Evolutionary conservation across 1,140 invertebrate genomes (phyloP).

Genomic region (Sitophilus oryzae): DNA sequence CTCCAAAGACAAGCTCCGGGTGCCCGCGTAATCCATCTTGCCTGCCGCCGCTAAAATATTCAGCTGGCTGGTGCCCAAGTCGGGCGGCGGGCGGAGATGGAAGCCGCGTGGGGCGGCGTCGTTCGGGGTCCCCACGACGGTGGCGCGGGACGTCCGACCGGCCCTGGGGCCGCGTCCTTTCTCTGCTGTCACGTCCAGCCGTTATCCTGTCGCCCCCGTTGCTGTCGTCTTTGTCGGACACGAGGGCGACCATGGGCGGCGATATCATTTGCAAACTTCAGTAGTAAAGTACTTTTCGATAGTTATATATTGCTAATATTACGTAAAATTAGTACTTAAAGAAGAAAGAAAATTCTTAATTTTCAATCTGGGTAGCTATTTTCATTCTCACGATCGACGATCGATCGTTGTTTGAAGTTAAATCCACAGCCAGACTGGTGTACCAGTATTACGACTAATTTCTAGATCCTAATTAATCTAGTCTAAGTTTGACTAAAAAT

Average conservation of each 20-base stretch:
- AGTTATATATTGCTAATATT: no score
- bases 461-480: no score
- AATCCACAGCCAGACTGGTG: no score
- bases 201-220: constrained; percentile 9
- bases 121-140: constrained; percentile 11
- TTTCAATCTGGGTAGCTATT: no score
- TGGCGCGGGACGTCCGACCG: constrained; percentile 2
- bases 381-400: no score
- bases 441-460: no score
- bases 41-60: background rate
- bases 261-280: background rate
- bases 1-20: background rate
- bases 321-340: no score
- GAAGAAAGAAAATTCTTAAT: no score
- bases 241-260: background rate
- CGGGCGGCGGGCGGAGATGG: background rate
- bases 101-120: background rate
- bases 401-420: no score
- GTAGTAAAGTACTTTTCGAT: no score
- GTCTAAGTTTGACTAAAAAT: no score
- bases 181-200: constrained; percentile 7
- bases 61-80: background rate
- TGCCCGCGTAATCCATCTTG: background rate
- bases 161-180: background rate
- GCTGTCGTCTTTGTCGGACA: no score